Evolutionary conservation across 1,140 invertebrate genomes (phyloP).

Genomic region (Pararge aegeria): DNA sequence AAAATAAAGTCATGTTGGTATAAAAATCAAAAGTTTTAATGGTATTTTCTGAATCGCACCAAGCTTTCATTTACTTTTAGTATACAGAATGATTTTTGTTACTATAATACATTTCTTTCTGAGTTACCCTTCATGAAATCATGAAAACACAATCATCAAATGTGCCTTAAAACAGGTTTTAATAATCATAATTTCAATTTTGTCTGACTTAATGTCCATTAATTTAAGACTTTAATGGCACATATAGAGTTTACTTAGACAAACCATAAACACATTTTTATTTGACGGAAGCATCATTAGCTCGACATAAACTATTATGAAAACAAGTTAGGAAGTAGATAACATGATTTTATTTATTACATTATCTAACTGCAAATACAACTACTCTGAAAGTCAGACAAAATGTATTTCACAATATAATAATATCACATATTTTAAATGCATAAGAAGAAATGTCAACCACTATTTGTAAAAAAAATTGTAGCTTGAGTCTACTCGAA

Average conservation of each 20-base stretch:
- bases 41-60: slow-evolving; percentile 80
- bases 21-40: slow-evolving; percentile 81
- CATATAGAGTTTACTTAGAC: slow-evolving; percentile 45
- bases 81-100: slow-evolving; percentile 78
- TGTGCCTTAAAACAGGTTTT: slow-evolving; percentile 62
- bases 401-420: slow-evolving; percentile 75
- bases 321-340: slow-evolving; percentile 36
- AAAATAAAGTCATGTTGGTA: slow-evolving; percentile 69
- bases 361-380: slow-evolving; percentile 67
- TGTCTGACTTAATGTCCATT: slow-evolving; percentile 70
- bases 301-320: slow-evolving; percentile 34
- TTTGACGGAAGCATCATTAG: slow-evolving; percentile 37
- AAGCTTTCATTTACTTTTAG: slow-evolving; percentile 79
- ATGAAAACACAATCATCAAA: slow-evolving; percentile 62
- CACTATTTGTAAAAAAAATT: slow-evolving; percentile 40
- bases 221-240: slow-evolving; percentile 55
- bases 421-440: slow-evolving; percentile 80
- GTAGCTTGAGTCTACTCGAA: slow-evolving; percentile 37
- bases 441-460: slow-evolving; percentile 70
- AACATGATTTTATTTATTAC: slow-evolving; percentile 46
- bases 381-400: slow-evolving; percentile 76
- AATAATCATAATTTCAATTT: slow-evolving; percentile 62
- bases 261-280: slow-evolving; percentile 32
- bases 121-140: slow-evolving; percentile 58
- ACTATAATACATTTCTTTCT: slow-evolving; percentile 73